phyloP scores from a whole-genome alignment of 2,888 invertebrate genomes.

The Sminthurinus aureus region DNA sequence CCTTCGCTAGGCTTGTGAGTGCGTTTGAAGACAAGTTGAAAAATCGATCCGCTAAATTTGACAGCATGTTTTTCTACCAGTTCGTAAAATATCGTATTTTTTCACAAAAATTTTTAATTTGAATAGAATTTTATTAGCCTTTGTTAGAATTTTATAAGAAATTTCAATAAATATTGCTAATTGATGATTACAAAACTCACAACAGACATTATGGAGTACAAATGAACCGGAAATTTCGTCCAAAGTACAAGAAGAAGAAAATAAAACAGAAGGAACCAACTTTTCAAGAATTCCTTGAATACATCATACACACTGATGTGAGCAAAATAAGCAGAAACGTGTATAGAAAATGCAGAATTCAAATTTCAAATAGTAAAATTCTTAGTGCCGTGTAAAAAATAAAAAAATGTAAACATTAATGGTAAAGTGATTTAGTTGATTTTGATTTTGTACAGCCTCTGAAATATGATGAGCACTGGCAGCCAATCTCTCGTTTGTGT shows the following conservation, averaged over 20 bases:
- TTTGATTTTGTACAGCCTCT: conserved; percentile 43
- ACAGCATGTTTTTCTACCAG: conserved; percentile 57
- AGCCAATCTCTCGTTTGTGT: conserved; percentile 54
- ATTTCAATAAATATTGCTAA: too few relatives aligned
- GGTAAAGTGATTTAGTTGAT: too few relatives aligned
- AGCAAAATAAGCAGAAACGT: neutral
- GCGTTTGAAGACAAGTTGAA: conserved; percentile 55
- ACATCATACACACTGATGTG: conserved; percentile 54
- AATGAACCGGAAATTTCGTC: conserved; percentile 48
- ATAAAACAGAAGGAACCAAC: conserved; percentile 55
- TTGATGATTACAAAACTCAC: too few relatives aligned
- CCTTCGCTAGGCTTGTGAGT: conserved; percentile 55
- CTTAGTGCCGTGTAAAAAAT: neutral
- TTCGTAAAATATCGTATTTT: conserved; percentile 22
- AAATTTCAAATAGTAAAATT: neutral
- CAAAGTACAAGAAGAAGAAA: neutral
- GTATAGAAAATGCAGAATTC: too few relatives aligned
- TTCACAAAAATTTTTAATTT: neutral
- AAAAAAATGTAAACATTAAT: conserved; percentile 2
- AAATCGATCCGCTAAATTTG: conserved; percentile 48
- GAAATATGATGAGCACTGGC: conserved; percentile 57
- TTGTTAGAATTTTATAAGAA: too few relatives aligned
- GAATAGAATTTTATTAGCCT: neutral
- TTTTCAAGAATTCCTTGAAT: conserved; percentile 56
- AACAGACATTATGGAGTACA: conserved; percentile 39